Conservation (phyloP, 1,140 invertebrate species). For the Lepidostoma basale region DNA sequence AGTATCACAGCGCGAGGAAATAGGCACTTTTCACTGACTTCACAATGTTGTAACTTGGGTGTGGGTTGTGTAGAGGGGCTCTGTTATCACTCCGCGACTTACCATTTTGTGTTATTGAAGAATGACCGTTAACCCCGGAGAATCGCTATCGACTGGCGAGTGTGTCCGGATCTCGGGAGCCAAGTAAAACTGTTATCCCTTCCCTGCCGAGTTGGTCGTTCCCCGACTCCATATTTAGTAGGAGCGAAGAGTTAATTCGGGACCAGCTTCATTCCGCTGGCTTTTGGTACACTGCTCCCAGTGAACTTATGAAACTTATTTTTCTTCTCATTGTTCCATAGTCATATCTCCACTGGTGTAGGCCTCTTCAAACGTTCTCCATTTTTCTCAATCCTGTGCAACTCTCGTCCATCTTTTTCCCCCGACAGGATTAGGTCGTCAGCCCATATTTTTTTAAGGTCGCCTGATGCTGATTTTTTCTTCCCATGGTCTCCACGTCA, state of each 20-base stretch:
- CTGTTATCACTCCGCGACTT: constrained; percentile 30
- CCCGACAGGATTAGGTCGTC: no score
- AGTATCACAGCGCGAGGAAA: not conserved
- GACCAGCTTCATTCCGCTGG: constrained; percentile 25
- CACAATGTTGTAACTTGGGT: not conserved
- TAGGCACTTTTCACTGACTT: constrained; percentile 17
- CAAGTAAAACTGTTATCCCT: no score
- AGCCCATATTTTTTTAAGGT: no score
- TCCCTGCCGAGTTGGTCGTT: not conserved
- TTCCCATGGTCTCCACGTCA: no score
- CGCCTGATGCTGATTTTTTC: no score
- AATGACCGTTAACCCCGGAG: constrained; percentile 42
- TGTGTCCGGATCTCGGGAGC: no score
- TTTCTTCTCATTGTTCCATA: not conserved
- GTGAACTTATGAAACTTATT: not conserved
- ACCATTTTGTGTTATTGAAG: constrained; percentile 45
- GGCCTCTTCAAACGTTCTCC: no score
- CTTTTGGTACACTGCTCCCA: not conserved
- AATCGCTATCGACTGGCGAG: constrained; percentile 41
- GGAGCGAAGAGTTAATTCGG: constrained; percentile 31
- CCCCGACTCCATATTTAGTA: constrained; percentile 45
- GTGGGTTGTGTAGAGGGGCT: constrained; percentile 4
- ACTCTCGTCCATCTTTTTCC: no score
- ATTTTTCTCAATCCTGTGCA: no score
- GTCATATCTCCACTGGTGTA: no score